phyloP scores from a whole-genome alignment of 2,888 invertebrate species.

The Erebia palarica region DNA sequence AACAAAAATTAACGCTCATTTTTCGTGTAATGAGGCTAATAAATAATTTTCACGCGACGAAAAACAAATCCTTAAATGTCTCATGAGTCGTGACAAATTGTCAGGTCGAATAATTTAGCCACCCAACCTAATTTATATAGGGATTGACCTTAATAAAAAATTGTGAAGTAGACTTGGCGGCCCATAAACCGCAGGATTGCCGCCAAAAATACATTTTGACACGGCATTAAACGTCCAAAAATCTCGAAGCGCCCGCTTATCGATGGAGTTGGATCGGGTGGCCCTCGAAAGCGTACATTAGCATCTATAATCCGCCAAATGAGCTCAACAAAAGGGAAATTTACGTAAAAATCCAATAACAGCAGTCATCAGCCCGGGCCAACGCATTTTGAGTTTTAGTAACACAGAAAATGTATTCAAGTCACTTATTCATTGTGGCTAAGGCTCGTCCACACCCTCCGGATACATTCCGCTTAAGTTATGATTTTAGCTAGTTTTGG shows the following conservation, averaged over 20 bases:
- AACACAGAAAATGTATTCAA: slow-evolving; percentile 39
- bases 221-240: slow-evolving; percentile 41
- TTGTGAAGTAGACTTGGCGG: slow-evolving; percentile 53
- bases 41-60: slow-evolving; percentile 2
- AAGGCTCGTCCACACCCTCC: neutral
- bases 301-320: slow-evolving; percentile 65
- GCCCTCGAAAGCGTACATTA: slow-evolving; percentile 54
- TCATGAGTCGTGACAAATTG: slow-evolving; percentile 18
- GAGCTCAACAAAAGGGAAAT: slow-evolving; percentile 63
- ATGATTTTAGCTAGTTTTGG: too few species aligned
- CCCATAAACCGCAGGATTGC: slow-evolving; percentile 49
- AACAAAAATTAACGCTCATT: neutral
- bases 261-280: slow-evolving; percentile 52
- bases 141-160: slow-evolving; percentile 42
- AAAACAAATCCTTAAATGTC: slow-evolving; percentile 11
- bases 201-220: slow-evolving; percentile 46
- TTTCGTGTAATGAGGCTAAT: slow-evolving; percentile 11
- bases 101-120: slow-evolving; percentile 23
- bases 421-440: slow-evolving; percentile 30
- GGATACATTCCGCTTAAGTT: neutral
- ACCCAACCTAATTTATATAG: slow-evolving; percentile 34
- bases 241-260: slow-evolving; percentile 53
- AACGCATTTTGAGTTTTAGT: slow-evolving; percentile 42
- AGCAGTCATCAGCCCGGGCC: slow-evolving; percentile 48
- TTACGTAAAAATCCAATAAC: slow-evolving; percentile 66